These are phyloP conservation scores for Spilarctia lutea DNA, from an alignment of 2,888 invertebrate species.

Conservation along the genomic window DNA sequence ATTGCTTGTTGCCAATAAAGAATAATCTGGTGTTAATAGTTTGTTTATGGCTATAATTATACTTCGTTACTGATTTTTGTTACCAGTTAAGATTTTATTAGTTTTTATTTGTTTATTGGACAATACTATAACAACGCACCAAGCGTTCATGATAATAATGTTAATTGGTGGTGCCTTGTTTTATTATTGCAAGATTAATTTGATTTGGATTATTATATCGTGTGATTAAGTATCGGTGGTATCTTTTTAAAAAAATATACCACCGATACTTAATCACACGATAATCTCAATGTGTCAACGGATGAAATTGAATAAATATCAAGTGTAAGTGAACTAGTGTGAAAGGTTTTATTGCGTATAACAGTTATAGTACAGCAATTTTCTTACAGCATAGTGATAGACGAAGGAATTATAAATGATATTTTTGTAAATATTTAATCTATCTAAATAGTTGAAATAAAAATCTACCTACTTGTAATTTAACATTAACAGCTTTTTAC, in stretches of 20 bases:
- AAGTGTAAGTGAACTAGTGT: neutral
- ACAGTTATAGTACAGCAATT: neutral
- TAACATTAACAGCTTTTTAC: no score
- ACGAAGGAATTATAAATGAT: neutral
- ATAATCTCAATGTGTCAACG: neutral
- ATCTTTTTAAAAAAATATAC: no score
- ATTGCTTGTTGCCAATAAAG: slow-evolving; percentile 46
- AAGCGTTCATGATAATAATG: slow-evolving; percentile 1
- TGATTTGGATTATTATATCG: no score
- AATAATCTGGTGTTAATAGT: slow-evolving; percentile 42
- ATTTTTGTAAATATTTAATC: neutral
- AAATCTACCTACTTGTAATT: no score
- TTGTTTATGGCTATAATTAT: slow-evolving; percentile 38
- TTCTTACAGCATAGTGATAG: no score
- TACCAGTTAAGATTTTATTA: slow-evolving; percentile 39
- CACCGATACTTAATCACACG: neutral
- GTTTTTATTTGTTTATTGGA: slow-evolving; percentile 30
- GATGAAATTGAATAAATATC: neutral
- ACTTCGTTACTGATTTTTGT: slow-evolving; percentile 39
- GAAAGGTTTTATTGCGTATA: neutral
- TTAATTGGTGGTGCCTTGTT: slow-evolving; percentile 1
- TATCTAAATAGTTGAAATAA: no score
- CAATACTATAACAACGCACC: no score
- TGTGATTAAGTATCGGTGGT: no score
- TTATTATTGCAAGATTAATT: neutral